These are phyloP conservation scores for Chaetura pelagica DNA, from an alignment of 2,113 vertebrate genomes.

Conservation along the genomic window DNA sequence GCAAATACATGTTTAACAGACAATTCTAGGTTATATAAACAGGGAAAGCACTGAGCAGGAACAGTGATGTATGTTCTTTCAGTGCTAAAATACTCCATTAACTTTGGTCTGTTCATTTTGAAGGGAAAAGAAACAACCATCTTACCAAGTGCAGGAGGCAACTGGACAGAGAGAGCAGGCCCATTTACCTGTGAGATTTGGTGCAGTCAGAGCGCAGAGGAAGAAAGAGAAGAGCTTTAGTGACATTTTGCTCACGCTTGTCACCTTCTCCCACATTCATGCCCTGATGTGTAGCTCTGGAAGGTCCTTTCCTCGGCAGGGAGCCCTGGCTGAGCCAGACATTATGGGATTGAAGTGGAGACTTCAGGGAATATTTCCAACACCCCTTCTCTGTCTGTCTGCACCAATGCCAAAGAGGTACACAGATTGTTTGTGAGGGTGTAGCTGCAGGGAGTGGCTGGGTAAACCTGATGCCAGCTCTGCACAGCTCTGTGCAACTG, in stretches of 20 bases:
- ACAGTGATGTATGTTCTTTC: neutral
- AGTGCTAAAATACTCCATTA: neutral
- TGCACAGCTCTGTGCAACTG: constrained; percentile 26
- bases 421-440: neutral
- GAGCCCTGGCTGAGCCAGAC: neutral
- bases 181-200: constrained; percentile 36
- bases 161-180: neutral
- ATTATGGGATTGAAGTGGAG: rapidly evolving
- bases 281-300: neutral
- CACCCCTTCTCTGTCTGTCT: neutral
- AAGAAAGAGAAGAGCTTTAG: neutral
- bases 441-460: neutral
- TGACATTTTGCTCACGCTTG: neutral
- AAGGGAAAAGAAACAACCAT: neutral
- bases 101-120: neutral
- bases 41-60: neutral
- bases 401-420: rapidly evolving
- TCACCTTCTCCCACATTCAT: neutral
- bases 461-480: neutral
- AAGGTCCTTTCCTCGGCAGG: neutral
- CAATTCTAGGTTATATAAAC: neutral
- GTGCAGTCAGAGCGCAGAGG: neutral
- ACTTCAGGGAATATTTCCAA: neutral
- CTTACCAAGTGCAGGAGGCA: neutral
- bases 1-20: neutral